A percentile compares a stretch with the other conserved stretches of the same genome.
phyloP scores from a whole-genome alignment of 2,113 vertebrate genomes.

The Cheilinus undulatus region DNA sequence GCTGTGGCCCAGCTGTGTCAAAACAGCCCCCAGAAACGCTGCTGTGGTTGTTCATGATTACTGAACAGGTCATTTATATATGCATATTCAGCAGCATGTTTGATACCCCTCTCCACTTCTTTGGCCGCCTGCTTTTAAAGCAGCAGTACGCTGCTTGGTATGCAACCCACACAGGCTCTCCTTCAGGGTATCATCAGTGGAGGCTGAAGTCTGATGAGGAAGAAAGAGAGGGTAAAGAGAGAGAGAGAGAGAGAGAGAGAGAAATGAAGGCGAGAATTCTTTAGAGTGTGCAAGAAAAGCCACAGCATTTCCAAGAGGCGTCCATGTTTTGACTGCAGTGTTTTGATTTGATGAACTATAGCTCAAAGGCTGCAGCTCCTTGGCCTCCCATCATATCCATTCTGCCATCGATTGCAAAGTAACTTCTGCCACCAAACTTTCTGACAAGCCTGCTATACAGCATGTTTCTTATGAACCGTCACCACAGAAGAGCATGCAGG shows the following conservation, averaged over 20 bases:
- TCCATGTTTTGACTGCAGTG: conserved; percentile 66
- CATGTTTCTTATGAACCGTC: conserved; percentile 24
- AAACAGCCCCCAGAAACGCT: conserved; percentile 75
- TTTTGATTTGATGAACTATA: conserved; percentile 68
- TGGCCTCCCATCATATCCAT: conserved; percentile 39
- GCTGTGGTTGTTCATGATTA: conserved; percentile 76
- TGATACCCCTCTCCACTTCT: conserved; percentile 72
- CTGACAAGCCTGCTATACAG: conserved; percentile 19
- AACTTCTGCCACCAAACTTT: conserved; percentile 46
- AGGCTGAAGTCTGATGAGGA: conserved; percentile 80
- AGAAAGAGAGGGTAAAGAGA: conserved; percentile 61
- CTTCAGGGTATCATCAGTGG: conserved; percentile 82
- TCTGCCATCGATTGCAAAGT: conserved; percentile 44
- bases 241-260: conserved; percentile 28
- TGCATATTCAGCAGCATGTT: conserved; percentile 80
- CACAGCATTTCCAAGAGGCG: conserved; percentile 54
- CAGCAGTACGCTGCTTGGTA: conserved; percentile 72
- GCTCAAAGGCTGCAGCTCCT: conserved; percentile 53
- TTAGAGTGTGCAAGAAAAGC: conserved; percentile 56
- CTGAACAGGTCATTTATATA: conserved; percentile 78
- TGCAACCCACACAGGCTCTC: conserved; percentile 74
- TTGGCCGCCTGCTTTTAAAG: conserved; percentile 70
- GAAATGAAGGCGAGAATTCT: conserved; percentile 64
- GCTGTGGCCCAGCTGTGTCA: conserved; percentile 71
- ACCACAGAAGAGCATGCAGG: conserved; percentile 15